Conservation (phyloP, 2,888 invertebrate genomes). For the Drosophila imparisetae region DNA sequence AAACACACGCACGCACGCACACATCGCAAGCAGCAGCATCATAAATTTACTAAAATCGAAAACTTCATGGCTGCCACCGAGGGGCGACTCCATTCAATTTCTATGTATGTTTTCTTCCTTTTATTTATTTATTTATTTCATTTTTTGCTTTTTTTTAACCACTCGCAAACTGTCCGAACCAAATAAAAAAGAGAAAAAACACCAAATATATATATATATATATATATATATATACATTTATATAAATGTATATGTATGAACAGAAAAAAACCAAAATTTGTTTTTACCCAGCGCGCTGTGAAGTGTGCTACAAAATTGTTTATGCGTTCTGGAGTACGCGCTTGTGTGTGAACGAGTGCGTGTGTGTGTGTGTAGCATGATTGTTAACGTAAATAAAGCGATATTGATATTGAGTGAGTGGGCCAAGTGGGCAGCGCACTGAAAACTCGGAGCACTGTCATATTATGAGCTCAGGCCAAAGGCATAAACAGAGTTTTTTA, state of each 20-base stretch:
- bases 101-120: slow-evolving; percentile 36
- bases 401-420: slow-evolving; percentile 67
- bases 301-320: slow-evolving; percentile 71
- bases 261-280: slow-evolving; percentile 3
- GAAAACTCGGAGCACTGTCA: slow-evolving; percentile 49
- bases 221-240: slow-evolving; percentile 8
- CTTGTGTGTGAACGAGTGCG: neutral
- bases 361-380: slow-evolving; percentile 28
- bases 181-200: slow-evolving; percentile 48
- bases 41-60: slow-evolving; percentile 64
- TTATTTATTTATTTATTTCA: slow-evolving; percentile 5
- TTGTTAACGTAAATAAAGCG: slow-evolving; percentile 65
- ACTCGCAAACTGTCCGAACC: slow-evolving; percentile 56
- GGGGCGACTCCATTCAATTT: slow-evolving; percentile 62
- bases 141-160: slow-evolving; percentile 21
- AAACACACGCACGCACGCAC: neutral
- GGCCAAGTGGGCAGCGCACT: slow-evolving; percentile 6
- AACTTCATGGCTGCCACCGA: slow-evolving; percentile 39
- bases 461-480: slow-evolving; percentile 59
- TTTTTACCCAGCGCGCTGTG: slow-evolving; percentile 41
- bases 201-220: slow-evolving; percentile 29
- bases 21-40: slow-evolving; percentile 42
- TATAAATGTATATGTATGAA: too few species aligned
- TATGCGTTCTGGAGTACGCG: slow-evolving; percentile 30
- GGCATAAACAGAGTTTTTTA: slow-evolving; percentile 66